A percentile compares a stretch with the other conserved stretches of the same genome.
phyloP scores from a whole-genome alignment of 2,113 vertebrate species.

The Elephantulus edwardii region DNA sequence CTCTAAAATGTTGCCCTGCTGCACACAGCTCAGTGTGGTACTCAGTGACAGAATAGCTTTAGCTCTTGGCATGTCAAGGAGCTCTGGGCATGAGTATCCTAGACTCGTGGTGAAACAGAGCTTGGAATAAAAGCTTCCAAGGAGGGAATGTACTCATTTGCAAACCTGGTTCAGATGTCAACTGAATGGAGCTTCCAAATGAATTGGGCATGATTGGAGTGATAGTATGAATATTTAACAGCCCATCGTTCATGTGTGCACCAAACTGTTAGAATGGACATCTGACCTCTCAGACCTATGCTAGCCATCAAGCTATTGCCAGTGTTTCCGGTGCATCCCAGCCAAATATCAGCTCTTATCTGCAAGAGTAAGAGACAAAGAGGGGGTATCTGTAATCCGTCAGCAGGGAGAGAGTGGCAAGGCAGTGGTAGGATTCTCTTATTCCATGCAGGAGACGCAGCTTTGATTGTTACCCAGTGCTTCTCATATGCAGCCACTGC shows the following conservation, averaged over 20 bases:
- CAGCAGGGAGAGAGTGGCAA: not conserved
- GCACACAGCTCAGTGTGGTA: not conserved
- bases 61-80: not conserved
- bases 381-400: not conserved
- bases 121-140: not conserved
- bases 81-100: not conserved
- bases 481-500: not conserved
- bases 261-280: not conserved
- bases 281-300: not conserved
- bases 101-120: not conserved
- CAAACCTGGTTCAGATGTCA: not conserved
- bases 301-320: not conserved
- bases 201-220: not conserved
- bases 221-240: not conserved
- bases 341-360: not conserved
- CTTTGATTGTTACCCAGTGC: not conserved
- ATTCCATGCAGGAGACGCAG: not conserved
- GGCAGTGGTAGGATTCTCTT: not conserved
- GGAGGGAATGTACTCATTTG: not conserved
- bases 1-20: not conserved
- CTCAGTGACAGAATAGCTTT: not conserved
- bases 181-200: not conserved
- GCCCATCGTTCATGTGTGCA: not conserved
- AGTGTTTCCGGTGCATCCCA: not conserved
- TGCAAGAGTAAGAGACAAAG: not conserved